Base-by-base conservation (phyloP, 2,113 vertebrate genomes). In the Delphinus delphis region DNA sequence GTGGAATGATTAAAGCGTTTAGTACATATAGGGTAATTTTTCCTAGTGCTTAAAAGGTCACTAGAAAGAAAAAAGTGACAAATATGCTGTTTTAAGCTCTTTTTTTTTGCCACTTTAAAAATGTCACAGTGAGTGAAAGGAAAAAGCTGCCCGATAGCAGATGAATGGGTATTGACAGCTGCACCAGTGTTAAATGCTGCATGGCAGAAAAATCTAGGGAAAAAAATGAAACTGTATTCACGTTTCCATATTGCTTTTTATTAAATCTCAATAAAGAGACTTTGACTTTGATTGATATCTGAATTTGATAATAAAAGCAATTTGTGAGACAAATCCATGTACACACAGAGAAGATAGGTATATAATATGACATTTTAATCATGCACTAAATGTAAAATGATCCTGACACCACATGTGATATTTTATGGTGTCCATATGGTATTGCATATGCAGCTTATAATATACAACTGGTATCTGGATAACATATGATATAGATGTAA, bases 41-140 rank as follows among this genome's bases (percentile, higher is more conserved):
- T 94, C 93, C 88, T 97, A 95, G 95, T 95, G 96, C 92, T 97
- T 98, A 97, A 98, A 98, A 98, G 98, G 97, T 98, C 98, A 97
- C 96, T 96, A 98, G 97, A 98, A 98, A 97, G 95, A 97, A 97
- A 98, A 98, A 98, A 98, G 98, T 98, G 98, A 97, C 12, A 82
- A 98, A 98, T 98, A 96, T 97, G 95, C 95, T 96, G 94, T 97
- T 98, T 96, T 98, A 97, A 98, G 97, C 98, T 96, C 90, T 95
- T 95, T 97, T 94, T 97, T 97, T 98, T 98, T 98, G 98, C 98
- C 98, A 97, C 97, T 98, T 98, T 98, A 97, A 98, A 98, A 99
- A 98, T 97, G 98, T 98, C 96, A 97, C 71, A 97, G 97, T 98
- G 98, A 98, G 98, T 98, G 98, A 98, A 98, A 98, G 95, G 90